Conservation (phyloP, 1,140 invertebrate species). For the Drosophila pectinifera region DNA sequence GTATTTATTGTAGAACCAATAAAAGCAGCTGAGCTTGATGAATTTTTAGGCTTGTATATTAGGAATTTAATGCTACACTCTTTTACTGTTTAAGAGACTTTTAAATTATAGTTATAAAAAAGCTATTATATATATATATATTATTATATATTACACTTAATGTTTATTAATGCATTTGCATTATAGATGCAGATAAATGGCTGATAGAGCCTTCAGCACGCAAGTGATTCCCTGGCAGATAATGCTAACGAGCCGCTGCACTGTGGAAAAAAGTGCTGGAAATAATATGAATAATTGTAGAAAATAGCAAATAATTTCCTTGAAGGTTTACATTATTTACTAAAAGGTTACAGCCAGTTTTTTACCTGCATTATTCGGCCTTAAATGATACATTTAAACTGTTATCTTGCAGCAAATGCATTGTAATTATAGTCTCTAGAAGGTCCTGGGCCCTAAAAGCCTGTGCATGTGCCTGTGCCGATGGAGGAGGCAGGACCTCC, state of each 20-base stretch:
- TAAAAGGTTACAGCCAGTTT: too few relatives aligned
- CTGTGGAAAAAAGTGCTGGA: background rate
- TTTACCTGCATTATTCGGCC: too few relatives aligned
- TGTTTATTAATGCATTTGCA: conserved; percentile 32
- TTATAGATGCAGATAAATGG: background rate
- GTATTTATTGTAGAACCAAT: too few relatives aligned
- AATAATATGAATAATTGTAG: background rate
- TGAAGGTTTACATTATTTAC: too few relatives aligned
- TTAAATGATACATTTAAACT: too few relatives aligned
- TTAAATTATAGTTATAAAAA: too few relatives aligned
- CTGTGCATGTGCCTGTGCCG: background rate
- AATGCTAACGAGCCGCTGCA: conserved; percentile 19
- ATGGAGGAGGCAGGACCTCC: background rate
- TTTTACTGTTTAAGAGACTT: background rate
- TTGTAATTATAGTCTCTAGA: too few relatives aligned
- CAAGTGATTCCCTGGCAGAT: conserved; percentile 7
- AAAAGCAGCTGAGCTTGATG: too few relatives aligned
- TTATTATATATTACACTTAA: conserved; percentile 38
- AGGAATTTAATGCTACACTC: background rate
- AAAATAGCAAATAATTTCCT: too few relatives aligned
- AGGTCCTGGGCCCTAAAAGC: background rate
- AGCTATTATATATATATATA: background rate
- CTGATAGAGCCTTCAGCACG: conserved; percentile 23
- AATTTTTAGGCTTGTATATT: background rate
- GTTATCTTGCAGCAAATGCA: too few relatives aligned